These are phyloP conservation scores for Clarias laeviceps DNA, from an alignment of 2,797 vertebrate species.

Conservation along the genomic window DNA sequence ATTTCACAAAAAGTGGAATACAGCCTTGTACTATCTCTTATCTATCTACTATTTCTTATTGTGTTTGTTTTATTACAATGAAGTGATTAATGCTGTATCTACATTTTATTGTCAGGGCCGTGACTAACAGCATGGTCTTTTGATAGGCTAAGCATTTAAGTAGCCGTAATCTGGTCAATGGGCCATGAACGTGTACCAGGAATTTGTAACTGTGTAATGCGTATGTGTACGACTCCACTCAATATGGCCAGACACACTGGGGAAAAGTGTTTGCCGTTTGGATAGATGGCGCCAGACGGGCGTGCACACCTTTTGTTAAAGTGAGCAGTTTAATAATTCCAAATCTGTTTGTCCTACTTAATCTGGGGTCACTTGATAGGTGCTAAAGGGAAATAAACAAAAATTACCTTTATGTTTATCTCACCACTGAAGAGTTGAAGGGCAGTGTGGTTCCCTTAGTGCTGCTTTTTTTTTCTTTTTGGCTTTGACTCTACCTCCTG, in stretches of 20 bases:
- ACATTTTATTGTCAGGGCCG: background rate
- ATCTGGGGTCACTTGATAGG: background rate
- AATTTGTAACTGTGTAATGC: slow-evolving; percentile 28
- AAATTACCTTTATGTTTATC: background rate
- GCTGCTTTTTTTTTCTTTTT: slow-evolving; percentile 4
- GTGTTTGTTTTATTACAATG: slow-evolving; percentile 12
- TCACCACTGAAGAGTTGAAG: background rate
- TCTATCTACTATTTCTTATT: slow-evolving; percentile 1
- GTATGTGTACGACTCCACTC: slow-evolving; percentile 1
- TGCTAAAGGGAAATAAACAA: background rate
- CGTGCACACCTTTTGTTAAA: background rate
- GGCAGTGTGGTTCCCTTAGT: background rate
- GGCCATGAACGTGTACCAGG: slow-evolving; percentile 38
- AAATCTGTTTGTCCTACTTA: background rate
- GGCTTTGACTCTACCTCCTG: background rate
- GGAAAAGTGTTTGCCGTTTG: slow-evolving; percentile 29
- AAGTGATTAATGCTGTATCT: background rate
- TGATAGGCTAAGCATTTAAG: slow-evolving; percentile 35
- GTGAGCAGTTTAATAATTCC: background rate
- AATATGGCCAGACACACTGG: slow-evolving; percentile 16
- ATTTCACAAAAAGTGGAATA: too few relatives aligned
- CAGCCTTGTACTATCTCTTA: background rate
- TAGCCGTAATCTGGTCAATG: slow-evolving; percentile 38
- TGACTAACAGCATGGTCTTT: slow-evolving; percentile 1
- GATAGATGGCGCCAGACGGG: slow-evolving; percentile 26